These are phyloP conservation scores for Polydrusus pterygomalis DNA, from an alignment of 2,888 invertebrate genomes.

Conservation along the genomic window DNA sequence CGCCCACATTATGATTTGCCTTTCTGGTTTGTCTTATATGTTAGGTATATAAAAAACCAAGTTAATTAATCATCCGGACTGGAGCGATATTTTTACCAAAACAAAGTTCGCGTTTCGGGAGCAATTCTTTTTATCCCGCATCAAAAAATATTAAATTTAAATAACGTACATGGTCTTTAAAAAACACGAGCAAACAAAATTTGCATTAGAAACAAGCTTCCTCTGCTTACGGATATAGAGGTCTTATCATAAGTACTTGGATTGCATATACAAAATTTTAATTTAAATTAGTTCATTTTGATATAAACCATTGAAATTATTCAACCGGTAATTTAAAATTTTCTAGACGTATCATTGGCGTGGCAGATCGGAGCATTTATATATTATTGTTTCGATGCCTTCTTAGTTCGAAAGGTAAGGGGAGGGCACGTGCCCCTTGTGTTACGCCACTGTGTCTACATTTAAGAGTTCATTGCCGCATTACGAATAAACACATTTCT, in stretches of 20 bases:
- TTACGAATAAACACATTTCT: too few relatives aligned
- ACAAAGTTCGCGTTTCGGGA: conserved; percentile 26
- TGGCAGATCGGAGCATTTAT: too few relatives aligned
- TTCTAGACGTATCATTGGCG: too few relatives aligned
- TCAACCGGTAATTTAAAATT: too few relatives aligned
- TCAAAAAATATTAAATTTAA: conserved; percentile 39
- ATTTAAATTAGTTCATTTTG: conserved; percentile 29
- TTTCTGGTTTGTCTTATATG: too few relatives aligned
- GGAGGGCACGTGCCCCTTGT: too few relatives aligned
- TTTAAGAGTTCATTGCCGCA: too few relatives aligned
- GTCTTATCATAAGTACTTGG: conserved; percentile 33
- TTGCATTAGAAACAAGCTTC: conserved; percentile 41
- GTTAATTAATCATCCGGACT: conserved; percentile 14
- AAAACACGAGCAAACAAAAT: conserved; percentile 20
- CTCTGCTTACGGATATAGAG: conserved; percentile 40
- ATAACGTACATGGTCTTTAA: conserved; percentile 22
- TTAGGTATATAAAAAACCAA: too few relatives aligned
- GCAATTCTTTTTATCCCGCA: conserved; percentile 19
- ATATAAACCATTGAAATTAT: not conserved
- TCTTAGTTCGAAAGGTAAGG: too few relatives aligned
- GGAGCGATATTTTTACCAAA: not conserved
- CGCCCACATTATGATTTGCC: too few relatives aligned
- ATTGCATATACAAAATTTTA: conserved; percentile 33
- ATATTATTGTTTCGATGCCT: too few relatives aligned
- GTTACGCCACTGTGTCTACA: too few relatives aligned